Evolutionary conservation across 1,140 invertebrate genomes (phyloP).

Genomic region (Drosophila micromelanica): DNA sequence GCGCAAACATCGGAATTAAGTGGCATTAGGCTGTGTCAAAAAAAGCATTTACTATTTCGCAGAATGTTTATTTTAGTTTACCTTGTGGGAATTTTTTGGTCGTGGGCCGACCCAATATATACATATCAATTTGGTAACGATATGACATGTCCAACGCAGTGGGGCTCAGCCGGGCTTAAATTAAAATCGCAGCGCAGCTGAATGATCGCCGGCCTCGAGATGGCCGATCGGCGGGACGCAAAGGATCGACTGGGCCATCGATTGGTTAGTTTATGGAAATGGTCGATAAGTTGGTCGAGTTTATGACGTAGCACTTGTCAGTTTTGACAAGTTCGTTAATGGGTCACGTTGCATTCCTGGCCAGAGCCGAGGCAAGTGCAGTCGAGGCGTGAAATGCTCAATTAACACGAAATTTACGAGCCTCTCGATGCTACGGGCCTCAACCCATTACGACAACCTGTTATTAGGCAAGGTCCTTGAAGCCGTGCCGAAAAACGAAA

Average conservation of each 20-base stretch:
- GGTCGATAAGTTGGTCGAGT: constrained; percentile 68
- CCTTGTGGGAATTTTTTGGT: constrained; percentile 52
- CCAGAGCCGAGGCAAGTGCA: constrained; percentile 19
- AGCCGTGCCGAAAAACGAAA: constrained; percentile 19
- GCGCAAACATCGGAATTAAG: constrained; percentile 56
- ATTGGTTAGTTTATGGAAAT: constrained; percentile 53
- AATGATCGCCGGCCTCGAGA: constrained; percentile 23
- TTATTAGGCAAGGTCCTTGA: constrained; percentile 75
- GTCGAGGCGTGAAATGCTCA: constrained; percentile 72
- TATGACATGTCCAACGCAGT: constrained; percentile 55
- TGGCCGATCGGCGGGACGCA: background rate
- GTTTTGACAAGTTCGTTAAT: constrained; percentile 77
- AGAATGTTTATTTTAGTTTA: constrained; percentile 32
- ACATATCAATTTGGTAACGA: constrained; percentile 34
- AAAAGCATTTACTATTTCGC: constrained; percentile 68
- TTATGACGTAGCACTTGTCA: constrained; percentile 77
- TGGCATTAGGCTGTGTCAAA: constrained; percentile 74
- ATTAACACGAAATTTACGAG: constrained; percentile 75
- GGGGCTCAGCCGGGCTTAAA: constrained; percentile 60
- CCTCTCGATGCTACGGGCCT: constrained; percentile 24
- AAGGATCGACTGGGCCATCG: constrained; percentile 45
- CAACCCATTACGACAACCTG: constrained; percentile 65
- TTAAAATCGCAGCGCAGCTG: constrained; percentile 30
- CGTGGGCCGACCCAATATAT: constrained; percentile 12
- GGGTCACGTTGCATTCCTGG: constrained; percentile 42